Base-by-base conservation (phyloP, 2,797 vertebrate genomes). In the Danio jaintianensis region DNA sequence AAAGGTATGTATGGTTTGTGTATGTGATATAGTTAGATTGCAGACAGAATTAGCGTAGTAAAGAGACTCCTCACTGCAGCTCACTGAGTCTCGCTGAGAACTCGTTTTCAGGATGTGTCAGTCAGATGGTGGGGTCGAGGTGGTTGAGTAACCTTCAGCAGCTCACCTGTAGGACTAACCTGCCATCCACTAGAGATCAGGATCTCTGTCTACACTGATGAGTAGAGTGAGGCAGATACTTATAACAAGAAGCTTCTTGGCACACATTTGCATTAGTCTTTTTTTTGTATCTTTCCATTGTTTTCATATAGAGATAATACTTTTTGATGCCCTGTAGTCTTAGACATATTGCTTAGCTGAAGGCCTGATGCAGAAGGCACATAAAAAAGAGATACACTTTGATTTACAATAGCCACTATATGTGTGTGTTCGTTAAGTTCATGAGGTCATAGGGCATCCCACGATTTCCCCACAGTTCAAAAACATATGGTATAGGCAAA, bases 51-150 rank as follows among this genome's bases (percentile, higher is more conserved):
- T 59, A 76, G 66, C 58, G 75, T 50, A 81, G 71, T 81, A 79
- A 70, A 72, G 79, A 86, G 86, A 80, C 22, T 68, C 71, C 55
- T 75, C 52, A 56, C 47, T 68, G 45, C 72, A 50, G 69, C 40
- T 80, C 74, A 69, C 64, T 84, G 63, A 81, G 62, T 78, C 43
- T 82, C 10, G 53, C 18, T 15, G 18, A 56, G 22, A 86, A 84
- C 84, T 43, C 2, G 7, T 83, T 77, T 86, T 89, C 89, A 90
- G 85, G 87, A 89, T 94, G 94, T 96, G 97, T 96, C 96, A 97
- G 93, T 97, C 94, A 96, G 91, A 91, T 86, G 82, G 84, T 78
- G 83, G 52, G 40, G 61, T 40, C 18, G 6, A 50, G 68, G 86
- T 82, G 66, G 4, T 1, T 82, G 69, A 87, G 88, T 87, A 47